Base-by-base conservation (phyloP, 2,888 invertebrate species). In the Kryphioiulus occultus region DNA sequence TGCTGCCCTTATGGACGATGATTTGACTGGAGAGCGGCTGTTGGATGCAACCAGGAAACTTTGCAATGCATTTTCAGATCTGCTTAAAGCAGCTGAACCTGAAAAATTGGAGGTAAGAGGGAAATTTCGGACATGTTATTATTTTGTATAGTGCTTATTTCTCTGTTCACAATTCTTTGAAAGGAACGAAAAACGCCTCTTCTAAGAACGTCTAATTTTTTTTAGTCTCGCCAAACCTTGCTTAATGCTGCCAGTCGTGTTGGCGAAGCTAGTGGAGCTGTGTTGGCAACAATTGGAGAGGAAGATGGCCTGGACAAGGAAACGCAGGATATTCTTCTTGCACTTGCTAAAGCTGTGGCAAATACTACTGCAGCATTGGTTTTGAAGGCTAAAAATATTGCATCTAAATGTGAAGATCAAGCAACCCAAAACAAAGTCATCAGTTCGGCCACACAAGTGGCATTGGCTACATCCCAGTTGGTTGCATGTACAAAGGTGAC, bases 291-390 rank as follows among this genome's bases (percentile, higher is more conserved):
- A 87, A 98, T 98, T 91, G 97, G 97, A 22, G 97, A 98, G 91
- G 97, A 97, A 89, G 92, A 92, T 32, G 96, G 96, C n/a, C 95
- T 95, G 19, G 88, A 88, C 30, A 85, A 88, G 68, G 90, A 90
- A 88, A 89, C 89, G 10, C 90, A 93, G 93, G 99, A 99, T 90
- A 96, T 97, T 93, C 94, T 99, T 0, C 93, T 99, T 35, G 96
- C 97, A 0, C 93, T 99, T 90, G 99, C 99, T 9, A 99, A 99
- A 92, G 97, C 97, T 0, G 99, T 99, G 44, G 99, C 99, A 82
- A 99, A 99, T 92, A 97, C 98, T 1, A 99, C 99, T 0, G 99
- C 99, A 0, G 97, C 97, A 0, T 93, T 99, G 87, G 99, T 99
- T 1, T 94, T 99, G 87, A 97, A 97, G 91, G 99, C 99, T 0